These are phyloP conservation scores for Holocentrus rufus DNA, from an alignment of 2,797 vertebrate species.

Conservation along the genomic window DNA sequence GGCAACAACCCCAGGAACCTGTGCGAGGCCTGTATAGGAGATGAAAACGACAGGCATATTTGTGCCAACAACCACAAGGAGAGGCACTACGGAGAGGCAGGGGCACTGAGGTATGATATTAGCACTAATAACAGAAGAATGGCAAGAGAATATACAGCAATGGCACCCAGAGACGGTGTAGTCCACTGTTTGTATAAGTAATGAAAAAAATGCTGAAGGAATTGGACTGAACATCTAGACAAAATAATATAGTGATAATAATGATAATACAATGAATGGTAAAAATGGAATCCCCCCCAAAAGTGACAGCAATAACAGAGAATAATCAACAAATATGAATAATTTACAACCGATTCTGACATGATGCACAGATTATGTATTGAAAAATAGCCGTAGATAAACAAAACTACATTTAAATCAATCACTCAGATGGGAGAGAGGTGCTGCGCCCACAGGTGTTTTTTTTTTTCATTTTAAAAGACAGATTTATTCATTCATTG, in stretches of 20 bases:
- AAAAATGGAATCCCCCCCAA: too few relatives aligned
- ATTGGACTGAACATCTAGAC: conserved; percentile 12
- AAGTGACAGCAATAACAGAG: too few relatives aligned
- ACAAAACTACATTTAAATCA: neutral
- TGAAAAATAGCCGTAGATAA: too few relatives aligned
- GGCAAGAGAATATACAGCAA: conserved; percentile 16
- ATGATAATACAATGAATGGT: conserved; percentile 1
- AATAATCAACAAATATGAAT: too few relatives aligned
- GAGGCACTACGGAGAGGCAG: conserved; percentile 84
- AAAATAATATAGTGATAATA: neutral
- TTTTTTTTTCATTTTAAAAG: conserved; percentile 12
- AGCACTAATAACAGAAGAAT: neutral
- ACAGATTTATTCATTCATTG: conserved; percentile 1
- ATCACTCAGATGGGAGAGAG: neutral
- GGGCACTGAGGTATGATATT: conserved; percentile 80
- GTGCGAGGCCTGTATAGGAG: conserved; percentile 86
- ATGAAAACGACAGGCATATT: conserved; percentile 85
- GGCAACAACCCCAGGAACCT: conserved; percentile 87
- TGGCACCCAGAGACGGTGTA: conserved; percentile 16
- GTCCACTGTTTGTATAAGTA: conserved; percentile 18
- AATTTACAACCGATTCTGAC: too few relatives aligned
- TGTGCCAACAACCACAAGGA: conserved; percentile 83
- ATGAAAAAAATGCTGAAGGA: conserved; percentile 6
- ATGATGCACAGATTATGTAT: too few relatives aligned
- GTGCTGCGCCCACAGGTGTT: neutral